Evolutionary conservation across 2,113 vertebrate species (phyloP), one percentile per base, ranked within the genome.

Genomic region (Cynopterus brachyotis): DNA sequence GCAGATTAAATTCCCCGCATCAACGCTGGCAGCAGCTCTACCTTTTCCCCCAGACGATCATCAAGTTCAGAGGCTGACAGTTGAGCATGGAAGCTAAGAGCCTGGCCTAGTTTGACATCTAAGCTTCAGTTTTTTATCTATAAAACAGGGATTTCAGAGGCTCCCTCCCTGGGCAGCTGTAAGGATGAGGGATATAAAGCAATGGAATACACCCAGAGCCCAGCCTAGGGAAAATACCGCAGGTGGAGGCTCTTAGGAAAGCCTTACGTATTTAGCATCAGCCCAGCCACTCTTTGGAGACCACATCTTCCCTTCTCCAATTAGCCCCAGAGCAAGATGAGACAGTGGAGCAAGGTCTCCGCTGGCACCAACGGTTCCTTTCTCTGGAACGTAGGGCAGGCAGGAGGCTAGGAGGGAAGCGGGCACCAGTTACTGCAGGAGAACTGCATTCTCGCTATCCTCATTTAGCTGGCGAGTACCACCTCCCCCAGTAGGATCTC

Each of bases 231-330:
- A 30, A 75, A 37, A 32, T 4, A 16, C 40, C 7, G 0, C 4
- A 12, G 10, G 9, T 7, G 4, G 32, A 83, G 28, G 32, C 24
- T 32, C 4, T 26, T 35, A 2, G 15, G 9, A 8, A 67, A 59
- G 60, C 73, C 99, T 99, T 99, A 99, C 99, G 1, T 99, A 99
- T 99, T 99, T 99, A 91, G 99, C 99, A 72, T 99, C 99, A 35
- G 99, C 99, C 99, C 99, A 99, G 84, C 99, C 99, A 67, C 99
- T 99, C 98, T 99, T 99, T 0, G 99, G 99, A 28, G 99, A 99
- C 99, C 99, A 99, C 99, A 99, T 99, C 98, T 99, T 99, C 24
- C 99, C 99, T 98, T 99, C 99, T 97, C 99, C 99, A 97, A 99
- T 99, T 66, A 99, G 98, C 64, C 99, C 99, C 47, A 99, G 98